Percentiles rank a stretch among this genome's conserved stretches.
phyloP scores from a whole-genome alignment of 2,888 invertebrate species.

The Biston betularia region DNA sequence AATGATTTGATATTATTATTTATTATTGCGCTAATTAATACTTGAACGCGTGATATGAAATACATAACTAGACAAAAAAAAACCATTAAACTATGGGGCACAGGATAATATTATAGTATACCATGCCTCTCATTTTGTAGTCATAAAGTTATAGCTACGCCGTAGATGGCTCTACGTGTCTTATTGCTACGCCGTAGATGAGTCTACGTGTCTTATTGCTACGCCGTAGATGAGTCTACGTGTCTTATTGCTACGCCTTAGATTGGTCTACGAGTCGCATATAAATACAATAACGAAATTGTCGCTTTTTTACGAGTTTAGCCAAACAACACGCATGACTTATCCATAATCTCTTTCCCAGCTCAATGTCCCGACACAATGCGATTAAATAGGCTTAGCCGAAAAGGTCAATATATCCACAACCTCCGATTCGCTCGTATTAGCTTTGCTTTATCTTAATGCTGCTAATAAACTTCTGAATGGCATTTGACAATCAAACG shows the following conservation, averaged over 20 bases:
- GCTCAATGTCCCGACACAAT: constrained; percentile 34
- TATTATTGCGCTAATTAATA: too few relatives aligned
- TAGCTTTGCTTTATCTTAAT: constrained; percentile 50
- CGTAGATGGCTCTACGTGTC: neutral
- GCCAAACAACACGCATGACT: neutral
- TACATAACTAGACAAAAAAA: too few relatives aligned
- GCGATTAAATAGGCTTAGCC: constrained; percentile 47
- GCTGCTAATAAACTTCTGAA: constrained; percentile 40
- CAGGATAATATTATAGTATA: too few relatives aligned
- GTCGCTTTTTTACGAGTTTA: too few relatives aligned
- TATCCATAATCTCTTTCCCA: constrained; percentile 17
- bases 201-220: constrained; percentile 3
- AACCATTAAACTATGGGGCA: too few relatives aligned
- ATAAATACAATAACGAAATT: too few relatives aligned
- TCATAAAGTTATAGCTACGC: neutral
- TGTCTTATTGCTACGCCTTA: constrained; percentile 3
- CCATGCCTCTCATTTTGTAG: too few relatives aligned
- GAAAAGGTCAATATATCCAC: constrained; percentile 50
- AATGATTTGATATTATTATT: too few relatives aligned
- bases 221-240: constrained; percentile 5
- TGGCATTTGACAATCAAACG: constrained; percentile 10
- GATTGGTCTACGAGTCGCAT: neutral
- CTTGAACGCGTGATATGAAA: too few relatives aligned
- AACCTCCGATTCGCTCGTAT: constrained; percentile 40
- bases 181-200: constrained; percentile 5